Evolutionary conservation across 2,888 invertebrate species (phyloP), one percentile per base, ranked within the genome.

Genomic region (Fabriciana adippe): DNA sequence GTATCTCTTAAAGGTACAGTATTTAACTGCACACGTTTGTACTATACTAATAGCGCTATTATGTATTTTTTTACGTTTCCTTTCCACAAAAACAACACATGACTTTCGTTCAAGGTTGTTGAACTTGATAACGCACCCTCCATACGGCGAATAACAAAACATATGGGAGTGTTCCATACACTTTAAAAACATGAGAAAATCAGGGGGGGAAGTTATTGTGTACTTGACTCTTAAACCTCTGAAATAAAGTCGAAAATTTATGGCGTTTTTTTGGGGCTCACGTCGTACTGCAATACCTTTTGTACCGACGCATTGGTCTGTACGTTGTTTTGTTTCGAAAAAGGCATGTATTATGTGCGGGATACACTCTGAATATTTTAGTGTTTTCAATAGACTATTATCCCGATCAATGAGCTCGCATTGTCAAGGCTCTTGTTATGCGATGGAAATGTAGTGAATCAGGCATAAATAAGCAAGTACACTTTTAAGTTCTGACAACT

Each of bases 81-180:
- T n/a, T 35, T 41, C 0, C 48, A 59, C 21, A 31, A 11, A 59
- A 13, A 59, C 16, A 59, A n/a, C 26, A 26, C 48, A 16, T 26
- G 59, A 48, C 59, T 59, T 59, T 59, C 48, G 59, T 59, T 69
- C 54, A 64, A 71, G 72, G 67, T 67, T 60, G 67, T 69, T 66
- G 72, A 72, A 71, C 72, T 69, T 55, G 56, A 69, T 48, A 71
- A 21, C 45, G 60, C 60, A 65, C 70, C 50, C 67, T 65, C 64
- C 64, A 67, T 71, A 72, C 73, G 67, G 63, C 21, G 68, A 71
- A 73, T 70, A 74, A 71, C 72, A 73, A 75, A 74, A 74, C 73
- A 70, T 71, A 72, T 74, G 72, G 74, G 73, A 71, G 73, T 69
- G 74, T 72, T 71, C 70, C 71, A 69, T 74, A 72, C 70, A 73